Evolutionary conservation across 2,113 vertebrate species (phyloP).

Genomic region (Cricetomys ansorgei): DNA sequence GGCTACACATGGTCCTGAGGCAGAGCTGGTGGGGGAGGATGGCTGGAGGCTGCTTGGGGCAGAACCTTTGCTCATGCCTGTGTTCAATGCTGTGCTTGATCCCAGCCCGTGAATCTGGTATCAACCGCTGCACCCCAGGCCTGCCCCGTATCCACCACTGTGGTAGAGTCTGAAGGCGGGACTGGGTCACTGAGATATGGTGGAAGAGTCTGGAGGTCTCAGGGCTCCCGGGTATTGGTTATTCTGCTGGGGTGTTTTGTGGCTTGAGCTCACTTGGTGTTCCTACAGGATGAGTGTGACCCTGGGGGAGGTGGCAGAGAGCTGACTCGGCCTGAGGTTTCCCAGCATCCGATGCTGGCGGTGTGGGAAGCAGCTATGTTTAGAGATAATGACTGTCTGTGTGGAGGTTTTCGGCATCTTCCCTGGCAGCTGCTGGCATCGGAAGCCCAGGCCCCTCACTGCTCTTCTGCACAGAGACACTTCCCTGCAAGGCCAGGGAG

Average conservation of each 20-base stretch:
- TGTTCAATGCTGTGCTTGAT: background rate
- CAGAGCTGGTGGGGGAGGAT: background rate
- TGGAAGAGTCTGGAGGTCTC: background rate
- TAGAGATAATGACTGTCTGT: slow-evolving; percentile 80
- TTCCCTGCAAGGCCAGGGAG: background rate
- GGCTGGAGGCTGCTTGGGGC: background rate
- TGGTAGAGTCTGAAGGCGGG: background rate
- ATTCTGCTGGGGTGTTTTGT: too few relatives aligned
- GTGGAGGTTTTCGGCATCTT: background rate
- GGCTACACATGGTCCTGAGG: background rate
- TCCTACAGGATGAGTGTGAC: background rate
- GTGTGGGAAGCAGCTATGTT: slow-evolving; percentile 70
- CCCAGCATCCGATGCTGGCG: slow-evolving; percentile 23
- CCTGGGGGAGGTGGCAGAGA: background rate
- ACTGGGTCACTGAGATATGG: background rate
- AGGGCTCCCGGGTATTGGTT: background rate
- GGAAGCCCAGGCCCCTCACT: background rate
- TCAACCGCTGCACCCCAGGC: background rate
- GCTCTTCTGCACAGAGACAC: background rate
- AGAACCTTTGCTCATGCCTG: background rate
- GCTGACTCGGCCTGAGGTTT: slow-evolving; percentile 10
- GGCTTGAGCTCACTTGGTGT: background rate
- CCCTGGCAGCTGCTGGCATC: background rate
- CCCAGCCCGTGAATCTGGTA: background rate
- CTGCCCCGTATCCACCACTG: background rate